phyloP scores from a whole-genome alignment of 2,888 invertebrate species.

The Synanthedon formicaeformis region DNA sequence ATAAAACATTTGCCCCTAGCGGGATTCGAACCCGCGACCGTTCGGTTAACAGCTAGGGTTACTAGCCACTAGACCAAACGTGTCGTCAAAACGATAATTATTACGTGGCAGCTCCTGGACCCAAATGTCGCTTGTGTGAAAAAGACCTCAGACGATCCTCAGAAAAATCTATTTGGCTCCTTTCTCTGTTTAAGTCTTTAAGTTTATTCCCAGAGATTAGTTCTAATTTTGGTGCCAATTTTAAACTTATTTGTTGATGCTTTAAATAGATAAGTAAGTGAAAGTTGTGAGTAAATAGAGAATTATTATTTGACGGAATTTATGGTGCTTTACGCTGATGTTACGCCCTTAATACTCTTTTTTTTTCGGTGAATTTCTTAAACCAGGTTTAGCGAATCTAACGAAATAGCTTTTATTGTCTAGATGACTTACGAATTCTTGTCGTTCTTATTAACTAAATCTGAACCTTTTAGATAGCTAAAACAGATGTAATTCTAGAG shows the following conservation, averaged over 20 bases:
- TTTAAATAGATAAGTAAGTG: constrained; percentile 52
- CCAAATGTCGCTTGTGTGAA: too few relatives aligned
- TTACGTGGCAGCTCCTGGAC: too few relatives aligned
- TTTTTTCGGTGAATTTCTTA: constrained; percentile 6
- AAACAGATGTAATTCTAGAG: too few relatives aligned
- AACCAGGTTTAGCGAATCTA: constrained; percentile 10
- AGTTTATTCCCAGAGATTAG: constrained; percentile 13
- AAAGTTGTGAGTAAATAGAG: constrained; percentile 57
- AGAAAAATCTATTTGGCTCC: too few relatives aligned
- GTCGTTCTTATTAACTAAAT: constrained; percentile 7
- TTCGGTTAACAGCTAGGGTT: too few relatives aligned
- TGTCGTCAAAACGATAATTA: too few relatives aligned
- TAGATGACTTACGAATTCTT: constrained; percentile 14
- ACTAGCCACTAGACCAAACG: too few relatives aligned
- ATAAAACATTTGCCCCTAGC: too few relatives aligned
- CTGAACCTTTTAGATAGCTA: too few relatives aligned
- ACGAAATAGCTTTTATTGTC: constrained; percentile 19
- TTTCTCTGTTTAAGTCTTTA: constrained; percentile 5
- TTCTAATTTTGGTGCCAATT: constrained; percentile 56
- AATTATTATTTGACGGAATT: constrained; percentile 38
- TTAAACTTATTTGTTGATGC: constrained; percentile 42
- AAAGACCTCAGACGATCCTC: too few relatives aligned
- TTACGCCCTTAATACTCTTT: neutral
- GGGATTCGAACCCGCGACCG: too few relatives aligned
- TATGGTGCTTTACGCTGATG: constrained; percentile 45